Conservation (phyloP, 2,113 vertebrate species). For the Zapus hudsonius region DNA sequence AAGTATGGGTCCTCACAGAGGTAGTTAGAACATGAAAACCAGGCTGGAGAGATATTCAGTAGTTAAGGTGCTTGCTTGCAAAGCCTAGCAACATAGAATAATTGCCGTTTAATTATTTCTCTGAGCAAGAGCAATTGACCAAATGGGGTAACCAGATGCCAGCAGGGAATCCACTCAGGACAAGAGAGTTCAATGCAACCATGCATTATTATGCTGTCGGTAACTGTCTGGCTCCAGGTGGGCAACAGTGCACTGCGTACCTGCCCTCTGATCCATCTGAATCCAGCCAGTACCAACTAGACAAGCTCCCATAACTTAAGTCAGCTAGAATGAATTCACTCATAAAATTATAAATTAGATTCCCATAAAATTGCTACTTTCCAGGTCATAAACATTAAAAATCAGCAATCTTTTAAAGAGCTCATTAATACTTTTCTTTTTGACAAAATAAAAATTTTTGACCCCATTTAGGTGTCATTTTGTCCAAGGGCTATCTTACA, state of each 20-base stretch:
- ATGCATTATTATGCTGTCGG: not conserved
- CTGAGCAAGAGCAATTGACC: not conserved
- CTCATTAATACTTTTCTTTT: not conserved
- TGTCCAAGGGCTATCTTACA: not conserved
- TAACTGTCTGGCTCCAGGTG: not conserved
- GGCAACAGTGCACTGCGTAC: not conserved
- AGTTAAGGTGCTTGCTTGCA: too few species aligned
- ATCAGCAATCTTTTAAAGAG: not conserved
- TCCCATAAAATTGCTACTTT: slow-evolving; percentile 23
- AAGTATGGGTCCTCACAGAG: not conserved
- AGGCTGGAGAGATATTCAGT: too few species aligned
- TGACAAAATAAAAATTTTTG: not conserved
- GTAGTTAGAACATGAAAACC: not conserved
- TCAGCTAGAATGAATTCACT: not conserved
- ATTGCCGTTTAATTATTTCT: not conserved
- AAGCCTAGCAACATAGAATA: too few species aligned
- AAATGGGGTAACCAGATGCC: not conserved
- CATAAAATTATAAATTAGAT: slow-evolving; percentile 18
- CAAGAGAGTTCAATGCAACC: not conserved
- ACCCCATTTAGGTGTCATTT: not conserved
- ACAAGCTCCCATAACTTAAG: not conserved
- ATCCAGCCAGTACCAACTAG: not conserved
- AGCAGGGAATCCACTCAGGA: not conserved
- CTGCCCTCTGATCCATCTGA: not conserved
- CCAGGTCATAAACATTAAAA: not conserved